Base-by-base conservation (phyloP, 92 coral and sea anemone genomes). In the Plumapathes pennacea region DNA sequence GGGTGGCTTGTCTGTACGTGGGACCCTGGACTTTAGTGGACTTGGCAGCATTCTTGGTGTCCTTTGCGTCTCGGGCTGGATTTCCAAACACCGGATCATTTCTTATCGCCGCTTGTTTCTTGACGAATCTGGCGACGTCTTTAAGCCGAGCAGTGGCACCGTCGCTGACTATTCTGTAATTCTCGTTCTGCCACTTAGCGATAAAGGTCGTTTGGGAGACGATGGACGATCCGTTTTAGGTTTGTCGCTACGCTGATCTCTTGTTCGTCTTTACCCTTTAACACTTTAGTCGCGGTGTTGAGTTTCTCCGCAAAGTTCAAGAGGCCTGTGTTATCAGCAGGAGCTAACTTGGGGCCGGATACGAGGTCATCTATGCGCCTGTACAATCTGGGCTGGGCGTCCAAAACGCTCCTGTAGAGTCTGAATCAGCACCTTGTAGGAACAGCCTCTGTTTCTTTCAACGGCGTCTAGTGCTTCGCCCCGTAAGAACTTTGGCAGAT, bases 381-480 rank as follows among this genome's bases (percentile, higher is more conserved):
- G 78, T 6, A 78, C 60, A 24, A 52, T 80, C 37, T 60, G 49
- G 20, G 70, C 38, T 43, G 80, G 26, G 25, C 62, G 65, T 19
- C 79, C 79, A 60, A 43, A 77, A 20, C 85, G 85, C 46, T 70
- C 73, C 73, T 78, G 60, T 17, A 78, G 37, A 27, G 55, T 78
- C 50, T 62, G 45, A 52, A 78, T 56, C 33, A 60, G 50, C 14
- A 59, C 56, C 4, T 48, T 43, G 52, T 49, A 77, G 24, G 84
- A 69, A 37, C 80, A 78, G 28, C 85, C 80, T 62, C 69, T 65
- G 32, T 71, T 78, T 13, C 74, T 65, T 50, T 71, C 62, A 24
- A 71, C 68, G 33, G 71, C 80, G 3, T 71, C 85, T 29, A 72
- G 37, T 13, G 81, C 82, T 26, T 73, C 76, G 10, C 82, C 86